Conservation (phyloP, 2,113 vertebrate genomes). For the Ellobius talpinus region DNA sequence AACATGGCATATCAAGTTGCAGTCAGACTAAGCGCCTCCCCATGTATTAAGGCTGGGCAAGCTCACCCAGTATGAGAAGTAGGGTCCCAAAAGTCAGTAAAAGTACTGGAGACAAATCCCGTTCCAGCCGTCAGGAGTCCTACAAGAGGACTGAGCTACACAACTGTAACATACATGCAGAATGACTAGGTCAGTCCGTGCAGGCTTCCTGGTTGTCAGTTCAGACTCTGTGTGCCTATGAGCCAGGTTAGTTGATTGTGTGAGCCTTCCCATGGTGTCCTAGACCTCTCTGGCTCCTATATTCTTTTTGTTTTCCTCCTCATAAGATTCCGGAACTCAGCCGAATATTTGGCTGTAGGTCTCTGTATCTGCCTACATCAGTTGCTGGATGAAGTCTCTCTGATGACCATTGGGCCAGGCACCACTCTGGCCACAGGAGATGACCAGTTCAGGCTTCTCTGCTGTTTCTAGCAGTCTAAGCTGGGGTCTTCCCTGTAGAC, state of each 20-base stretch:
- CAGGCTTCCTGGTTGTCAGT: neutral
- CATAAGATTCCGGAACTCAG: neutral
- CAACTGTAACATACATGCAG: neutral
- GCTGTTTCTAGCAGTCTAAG: neutral
- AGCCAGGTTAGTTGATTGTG: neutral
- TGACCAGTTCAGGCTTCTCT: neutral
- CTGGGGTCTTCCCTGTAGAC: neutral
- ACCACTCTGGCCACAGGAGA: neutral
- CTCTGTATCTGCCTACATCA: neutral
- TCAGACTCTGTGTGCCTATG: neutral
- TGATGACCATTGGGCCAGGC: neutral
- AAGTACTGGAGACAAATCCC: neutral
- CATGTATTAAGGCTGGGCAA: neutral
- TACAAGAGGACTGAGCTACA: neutral
- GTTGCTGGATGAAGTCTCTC: neutral
- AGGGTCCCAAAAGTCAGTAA: neutral
- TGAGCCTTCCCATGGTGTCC: neutral
- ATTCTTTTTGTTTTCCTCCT: neutral
- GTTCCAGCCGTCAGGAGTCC: neutral
- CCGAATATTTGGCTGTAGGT: neutral
- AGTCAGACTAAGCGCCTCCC: neutral
- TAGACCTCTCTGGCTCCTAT: neutral
- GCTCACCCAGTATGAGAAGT: neutral
- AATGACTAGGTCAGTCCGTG: neutral
- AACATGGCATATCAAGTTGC: neutral